A percentile compares a stretch with the other conserved stretches of the same genome.
These are phyloP conservation scores for Cyclura pinguis DNA, from an alignment of 2,797 vertebrate genomes.

Conservation along the genomic window DNA sequence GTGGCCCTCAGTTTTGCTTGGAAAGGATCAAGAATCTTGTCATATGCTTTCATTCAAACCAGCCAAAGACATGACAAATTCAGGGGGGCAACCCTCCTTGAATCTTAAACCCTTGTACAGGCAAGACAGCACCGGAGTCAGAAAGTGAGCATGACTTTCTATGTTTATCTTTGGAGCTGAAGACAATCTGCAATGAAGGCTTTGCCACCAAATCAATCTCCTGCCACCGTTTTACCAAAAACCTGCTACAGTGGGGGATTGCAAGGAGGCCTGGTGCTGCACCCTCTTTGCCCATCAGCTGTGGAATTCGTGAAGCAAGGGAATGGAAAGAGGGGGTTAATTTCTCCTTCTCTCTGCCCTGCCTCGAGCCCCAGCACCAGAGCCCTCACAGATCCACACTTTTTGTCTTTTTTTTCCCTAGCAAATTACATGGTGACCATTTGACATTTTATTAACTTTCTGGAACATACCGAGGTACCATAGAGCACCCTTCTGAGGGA, in stretches of 20 bases:
- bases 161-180: background rate
- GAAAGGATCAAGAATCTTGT: background rate
- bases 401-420: background rate
- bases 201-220: background rate
- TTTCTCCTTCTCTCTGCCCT: background rate
- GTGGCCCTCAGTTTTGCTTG: background rate
- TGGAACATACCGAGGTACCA: no score
- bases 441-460: background rate
- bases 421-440: background rate
- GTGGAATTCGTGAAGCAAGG: background rate
- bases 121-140: background rate
- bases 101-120: background rate
- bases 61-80: no score
- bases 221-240: background rate
- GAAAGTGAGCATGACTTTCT: background rate
- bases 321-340: background rate
- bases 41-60: background rate
- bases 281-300: no score
- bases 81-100: background rate
- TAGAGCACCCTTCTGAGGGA: background rate
- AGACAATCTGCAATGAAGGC: background rate
- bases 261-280: background rate
- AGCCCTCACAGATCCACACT: background rate
- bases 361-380: background rate
- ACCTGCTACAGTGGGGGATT: background rate